A percentile compares a stretch with the other conserved stretches of the same genome.
These are phyloP conservation scores for Anisognathus igniventris DNA, from an alignment of 2,797 vertebrate genomes.

Conservation along the genomic window DNA sequence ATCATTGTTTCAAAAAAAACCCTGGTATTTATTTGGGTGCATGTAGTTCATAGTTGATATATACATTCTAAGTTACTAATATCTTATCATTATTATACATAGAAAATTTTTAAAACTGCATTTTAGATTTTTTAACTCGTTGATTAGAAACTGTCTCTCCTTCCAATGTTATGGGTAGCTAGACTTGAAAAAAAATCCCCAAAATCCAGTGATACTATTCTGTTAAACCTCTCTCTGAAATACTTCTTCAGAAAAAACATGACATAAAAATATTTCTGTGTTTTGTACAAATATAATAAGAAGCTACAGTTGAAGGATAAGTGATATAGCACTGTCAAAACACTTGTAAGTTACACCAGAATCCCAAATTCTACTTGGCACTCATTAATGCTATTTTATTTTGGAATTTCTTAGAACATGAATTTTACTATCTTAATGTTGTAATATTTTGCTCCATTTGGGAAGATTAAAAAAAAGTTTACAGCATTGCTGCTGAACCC, in stretches of 20 bases:
- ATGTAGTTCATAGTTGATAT: neutral
- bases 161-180: accelerated
- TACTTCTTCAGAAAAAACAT: neutral
- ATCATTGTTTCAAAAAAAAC: neutral
- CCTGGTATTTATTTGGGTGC: neutral
- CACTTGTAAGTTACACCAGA: neutral
- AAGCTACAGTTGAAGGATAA: neutral
- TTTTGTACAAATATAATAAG: neutral
- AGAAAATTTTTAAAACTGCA: neutral
- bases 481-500: neutral
- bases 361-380: neutral
- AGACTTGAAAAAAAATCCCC: neutral
- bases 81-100: neutral
- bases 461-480: neutral
- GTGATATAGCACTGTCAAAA: neutral
- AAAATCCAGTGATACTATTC: neutral
- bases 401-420: neutral
- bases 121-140: neutral
- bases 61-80: neutral
- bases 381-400: neutral
- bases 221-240: neutral
- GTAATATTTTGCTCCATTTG: neutral
- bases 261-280: neutral
- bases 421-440: neutral
- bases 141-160: neutral